phyloP scores from a whole-genome alignment of 2,888 invertebrate species.

The Aporophyla lueneburgensis region DNA sequence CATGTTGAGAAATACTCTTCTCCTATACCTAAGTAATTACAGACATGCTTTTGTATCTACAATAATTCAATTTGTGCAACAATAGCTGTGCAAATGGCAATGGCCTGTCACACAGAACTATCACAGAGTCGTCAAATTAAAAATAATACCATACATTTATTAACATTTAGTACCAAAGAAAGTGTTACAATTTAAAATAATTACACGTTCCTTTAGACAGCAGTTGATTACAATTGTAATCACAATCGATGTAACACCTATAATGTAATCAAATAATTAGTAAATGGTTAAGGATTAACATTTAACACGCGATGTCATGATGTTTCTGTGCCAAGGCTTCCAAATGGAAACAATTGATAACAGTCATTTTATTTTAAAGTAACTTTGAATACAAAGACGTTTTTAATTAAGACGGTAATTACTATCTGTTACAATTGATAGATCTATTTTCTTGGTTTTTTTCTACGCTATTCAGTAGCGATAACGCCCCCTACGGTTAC shows the following conservation, averaged over 20 bases:
- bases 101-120: slow-evolving; percentile 41
- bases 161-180: slow-evolving; percentile 30
- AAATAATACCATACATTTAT: slow-evolving; percentile 24
- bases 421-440: slow-evolving; percentile 5
- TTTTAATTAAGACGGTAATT: slow-evolving; percentile 38
- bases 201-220: slow-evolving; percentile 32
- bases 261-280: slow-evolving; percentile 60
- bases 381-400: slow-evolving; percentile 33
- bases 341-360: slow-evolving; percentile 37
- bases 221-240: slow-evolving; percentile 46
- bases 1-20: background rate
- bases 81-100: slow-evolving; percentile 32
- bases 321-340: slow-evolving; percentile 66
- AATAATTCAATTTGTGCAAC: slow-evolving; percentile 13
- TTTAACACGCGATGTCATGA: slow-evolving; percentile 55
- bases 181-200: slow-evolving; percentile 39
- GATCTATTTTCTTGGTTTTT: slow-evolving; percentile 11
- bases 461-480: background rate
- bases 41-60: background rate
- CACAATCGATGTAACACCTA: slow-evolving; percentile 50
- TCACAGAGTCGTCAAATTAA: slow-evolving; percentile 20
- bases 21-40: background rate
- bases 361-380: slow-evolving; percentile 29
- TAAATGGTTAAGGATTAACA: slow-evolving; percentile 49
- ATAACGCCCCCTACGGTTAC: background rate